Base-by-base conservation (phyloP, 2,888 invertebrate genomes). In the Drosophila bunnanda region DNA sequence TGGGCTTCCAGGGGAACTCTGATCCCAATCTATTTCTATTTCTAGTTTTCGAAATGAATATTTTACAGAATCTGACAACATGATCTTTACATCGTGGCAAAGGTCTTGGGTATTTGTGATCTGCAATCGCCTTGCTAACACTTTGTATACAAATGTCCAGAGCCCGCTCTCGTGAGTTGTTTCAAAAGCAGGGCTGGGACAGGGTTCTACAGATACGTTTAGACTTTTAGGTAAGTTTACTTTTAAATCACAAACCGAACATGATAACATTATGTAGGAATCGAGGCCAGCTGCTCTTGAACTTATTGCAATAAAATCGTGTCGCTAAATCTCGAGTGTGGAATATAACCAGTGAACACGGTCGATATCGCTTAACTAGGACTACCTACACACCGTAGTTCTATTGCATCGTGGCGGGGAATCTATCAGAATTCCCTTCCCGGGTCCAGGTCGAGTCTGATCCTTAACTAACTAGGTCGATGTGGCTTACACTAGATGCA, bases 351-450 rank as follows among this genome's bases (percentile, higher is more conserved):
- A 67, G 70, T 67, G 66, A 56, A 43, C 22, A 30, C 56, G 44
- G 57, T 67, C 41, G 28, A 50, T 65, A 28, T 43, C 9, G 52
- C 38, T 44, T 75, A 66, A 39, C 58, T 73, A 67, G 55, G 65
- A 69, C 71, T 75, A 70, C 59, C 59, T 43, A 53, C 55, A 56
- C 62, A 59, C 58, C 58, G 61, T 62, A 77, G 64, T 52, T 79
- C 52, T 61, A 55, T 56, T 58, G 67, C 48, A 36, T 83, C 68
- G 59, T 62, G 44, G 22, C 65, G 28, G 50, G 70, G 68, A 76
- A 68, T 66, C 28, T 66, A 76, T 68, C 59, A 64, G 61, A 81
- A 84, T 68, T 65, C 39, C 44, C 25, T n/a, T 46, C 44, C 59
- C 55, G 57, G 44, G 56, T 50, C 36, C 52, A 30, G 54, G 38